Conservation (phyloP, 2,113 vertebrate genomes). For the Phoenicopterus ruber region DNA sequence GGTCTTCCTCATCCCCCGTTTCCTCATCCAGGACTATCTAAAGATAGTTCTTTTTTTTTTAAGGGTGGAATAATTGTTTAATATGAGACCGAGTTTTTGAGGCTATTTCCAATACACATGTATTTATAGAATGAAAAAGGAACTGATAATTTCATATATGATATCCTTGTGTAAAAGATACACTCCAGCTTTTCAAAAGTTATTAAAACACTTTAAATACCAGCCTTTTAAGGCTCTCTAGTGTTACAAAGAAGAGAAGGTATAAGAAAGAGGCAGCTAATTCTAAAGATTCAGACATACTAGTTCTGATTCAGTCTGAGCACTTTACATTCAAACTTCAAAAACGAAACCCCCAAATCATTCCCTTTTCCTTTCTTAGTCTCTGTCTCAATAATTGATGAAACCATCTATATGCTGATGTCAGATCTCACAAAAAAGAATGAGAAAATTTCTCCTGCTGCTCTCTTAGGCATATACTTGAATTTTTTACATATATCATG, state of each 20-base stretch:
- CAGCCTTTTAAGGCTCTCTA: constrained; percentile 25
- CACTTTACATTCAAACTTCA: constrained; percentile 68
- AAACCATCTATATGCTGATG: constrained; percentile 77
- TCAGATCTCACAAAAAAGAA: constrained; percentile 72
- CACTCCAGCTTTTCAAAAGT: constrained; percentile 14
- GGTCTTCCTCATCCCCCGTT: neutral
- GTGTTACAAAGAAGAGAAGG: constrained; percentile 40
- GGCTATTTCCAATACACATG: neutral
- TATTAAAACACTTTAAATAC: constrained; percentile 36
- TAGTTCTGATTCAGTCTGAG: constrained; percentile 56
- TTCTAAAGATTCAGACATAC: constrained; percentile 64
- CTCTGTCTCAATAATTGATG: constrained; percentile 78
- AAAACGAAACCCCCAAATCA: constrained; percentile 65
- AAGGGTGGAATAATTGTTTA: neutral
- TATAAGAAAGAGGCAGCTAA: constrained; percentile 43
- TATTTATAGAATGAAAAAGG: constrained; percentile 21
- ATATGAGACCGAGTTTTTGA: neutral
- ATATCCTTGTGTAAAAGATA: constrained; percentile 18
- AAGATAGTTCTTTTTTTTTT: neutral
- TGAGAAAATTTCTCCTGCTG: constrained; percentile 68
- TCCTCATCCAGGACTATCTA: neutral
- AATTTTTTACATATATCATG: constrained; percentile 73
- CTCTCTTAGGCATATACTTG: constrained; percentile 65
- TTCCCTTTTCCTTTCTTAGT: constrained; percentile 69
- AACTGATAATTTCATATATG: neutral